Conservation (phyloP, 2,797 vertebrate genomes). For the Megaceryle alcyon region DNA sequence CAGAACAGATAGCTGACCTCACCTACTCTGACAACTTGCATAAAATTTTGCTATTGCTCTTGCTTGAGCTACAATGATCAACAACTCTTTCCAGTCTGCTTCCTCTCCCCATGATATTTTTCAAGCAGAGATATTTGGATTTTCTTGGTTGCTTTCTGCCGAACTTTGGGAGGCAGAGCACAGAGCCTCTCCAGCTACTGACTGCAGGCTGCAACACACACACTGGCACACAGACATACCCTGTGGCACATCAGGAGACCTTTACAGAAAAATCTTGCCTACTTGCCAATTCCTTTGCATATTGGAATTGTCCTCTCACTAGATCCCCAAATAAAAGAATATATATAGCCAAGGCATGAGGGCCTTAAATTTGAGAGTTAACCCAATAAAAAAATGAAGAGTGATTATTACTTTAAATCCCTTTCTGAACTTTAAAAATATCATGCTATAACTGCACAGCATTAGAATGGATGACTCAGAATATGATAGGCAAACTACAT, state of each 20-base stretch:
- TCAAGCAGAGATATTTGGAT: not conserved
- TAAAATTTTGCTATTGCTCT: not conserved
- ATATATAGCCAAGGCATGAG: not conserved
- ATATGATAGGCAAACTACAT: not conserved
- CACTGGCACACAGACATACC: accelerated
- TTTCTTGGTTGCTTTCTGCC: not conserved
- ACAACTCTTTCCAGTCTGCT: not conserved
- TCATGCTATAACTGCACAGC: not conserved
- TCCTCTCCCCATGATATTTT: not conserved
- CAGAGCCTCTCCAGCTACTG: not conserved
- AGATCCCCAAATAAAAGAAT: not conserved
- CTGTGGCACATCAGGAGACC: not conserved
- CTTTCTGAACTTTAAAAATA: not conserved
- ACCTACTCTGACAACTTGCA: not conserved
- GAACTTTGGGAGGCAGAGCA: not conserved
- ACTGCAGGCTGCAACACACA: accelerated
- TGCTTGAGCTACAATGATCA: not conserved
- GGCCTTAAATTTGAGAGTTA: not conserved
- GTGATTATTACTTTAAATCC: not conserved
- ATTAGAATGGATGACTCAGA: not conserved
- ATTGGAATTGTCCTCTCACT: not conserved
- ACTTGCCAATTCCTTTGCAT: not conserved
- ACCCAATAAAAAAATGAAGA: not conserved
- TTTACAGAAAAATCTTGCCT: not conserved
- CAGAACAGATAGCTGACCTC: not conserved